These are phyloP conservation scores for Leucophenga montana DNA, from an alignment of 2,888 invertebrate genomes.

Conservation along the genomic window DNA sequence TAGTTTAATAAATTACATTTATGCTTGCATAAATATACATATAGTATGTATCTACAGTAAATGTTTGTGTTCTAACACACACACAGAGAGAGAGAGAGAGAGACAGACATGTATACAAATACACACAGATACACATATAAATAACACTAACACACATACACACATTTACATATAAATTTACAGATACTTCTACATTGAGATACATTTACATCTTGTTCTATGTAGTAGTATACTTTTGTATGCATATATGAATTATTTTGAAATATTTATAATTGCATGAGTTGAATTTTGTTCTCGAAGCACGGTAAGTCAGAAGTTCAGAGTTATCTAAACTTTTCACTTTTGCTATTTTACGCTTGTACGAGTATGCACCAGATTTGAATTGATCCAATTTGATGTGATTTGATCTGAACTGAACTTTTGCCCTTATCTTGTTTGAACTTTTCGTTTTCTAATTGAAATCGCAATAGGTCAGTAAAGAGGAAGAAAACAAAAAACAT, in stretches of 20 bases:
- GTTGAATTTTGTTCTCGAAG: constrained; percentile 8
- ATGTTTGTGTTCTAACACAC: too few species aligned
- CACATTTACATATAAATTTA: constrained; percentile 37
- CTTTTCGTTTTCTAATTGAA: too few species aligned
- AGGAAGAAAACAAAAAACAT: too few species aligned
- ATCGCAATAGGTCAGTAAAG: too few species aligned
- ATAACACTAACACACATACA: constrained; percentile 36
- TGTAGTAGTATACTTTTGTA: neutral
- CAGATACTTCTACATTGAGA: constrained; percentile 36
- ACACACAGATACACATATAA: constrained; percentile 19
- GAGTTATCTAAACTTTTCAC: neutral
- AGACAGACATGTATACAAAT: constrained; percentile 24
- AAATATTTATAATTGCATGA: constrained; percentile 57
- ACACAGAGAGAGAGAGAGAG: too few species aligned
- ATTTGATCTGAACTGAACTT: too few species aligned
- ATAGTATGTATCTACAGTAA: neutral
- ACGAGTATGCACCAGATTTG: too few species aligned
- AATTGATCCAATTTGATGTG: too few species aligned
- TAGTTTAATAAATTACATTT: constrained; percentile 19
- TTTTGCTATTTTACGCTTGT: constrained; percentile 1
- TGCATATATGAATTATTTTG: constrained; percentile 18
- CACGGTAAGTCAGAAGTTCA: neutral
- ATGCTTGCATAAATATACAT: neutral
- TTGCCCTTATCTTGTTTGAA: too few species aligned
- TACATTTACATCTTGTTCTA: constrained; percentile 32